phyloP scores from a whole-genome alignment of 2,113 vertebrate genomes.

The Oncorhynchus keta region DNA sequence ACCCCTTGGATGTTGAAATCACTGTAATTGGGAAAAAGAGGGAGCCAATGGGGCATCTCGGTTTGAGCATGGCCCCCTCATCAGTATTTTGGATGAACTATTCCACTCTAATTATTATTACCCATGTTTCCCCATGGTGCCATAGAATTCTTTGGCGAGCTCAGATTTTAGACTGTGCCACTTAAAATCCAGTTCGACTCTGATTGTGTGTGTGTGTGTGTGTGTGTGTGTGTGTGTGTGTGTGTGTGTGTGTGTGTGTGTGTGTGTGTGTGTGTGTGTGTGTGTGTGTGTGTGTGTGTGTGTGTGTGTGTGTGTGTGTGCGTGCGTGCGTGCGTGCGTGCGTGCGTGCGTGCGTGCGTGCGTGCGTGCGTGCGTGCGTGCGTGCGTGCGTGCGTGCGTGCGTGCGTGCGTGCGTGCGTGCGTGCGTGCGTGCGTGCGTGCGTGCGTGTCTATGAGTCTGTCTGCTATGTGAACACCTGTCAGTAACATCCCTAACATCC shows the following conservation, averaged over 20 bases:
- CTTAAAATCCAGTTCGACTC: not conserved
- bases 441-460: not conserved
- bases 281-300: too few species aligned
- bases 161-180: not conserved
- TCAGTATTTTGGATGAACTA: not conserved
- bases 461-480: not conserved
- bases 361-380: not conserved
- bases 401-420: not conserved
- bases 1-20: not conserved
- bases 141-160: not conserved
- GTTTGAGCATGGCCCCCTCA: not conserved
- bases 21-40: not conserved
- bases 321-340: conserved; percentile 44
- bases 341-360: not conserved
- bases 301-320: too few species aligned
- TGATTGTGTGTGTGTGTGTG: conserved; percentile 10
- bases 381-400: conserved; percentile 12
- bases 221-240: conserved; percentile 33
- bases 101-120: not conserved
- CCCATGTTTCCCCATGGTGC: not conserved
- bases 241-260: conserved; percentile 39
- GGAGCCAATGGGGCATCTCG: not conserved
- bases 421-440: conserved; percentile 48
- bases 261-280: too few species aligned
- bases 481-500: not conserved